These are phyloP conservation scores for Oligia latruncula DNA, from an alignment of 2,888 invertebrate genomes.

Conservation along the genomic window DNA sequence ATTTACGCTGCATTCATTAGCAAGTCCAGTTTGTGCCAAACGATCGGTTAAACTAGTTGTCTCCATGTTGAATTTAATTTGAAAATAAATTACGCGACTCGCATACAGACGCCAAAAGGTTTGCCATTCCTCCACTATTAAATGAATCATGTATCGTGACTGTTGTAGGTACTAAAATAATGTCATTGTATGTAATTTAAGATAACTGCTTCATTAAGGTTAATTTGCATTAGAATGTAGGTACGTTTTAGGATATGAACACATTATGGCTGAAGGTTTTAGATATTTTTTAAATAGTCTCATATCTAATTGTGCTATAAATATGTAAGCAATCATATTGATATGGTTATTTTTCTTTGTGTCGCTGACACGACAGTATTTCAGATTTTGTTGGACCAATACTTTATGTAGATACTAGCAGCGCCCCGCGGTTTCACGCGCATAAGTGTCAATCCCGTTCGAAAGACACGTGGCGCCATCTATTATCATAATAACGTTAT, in stretches of 20 bases:
- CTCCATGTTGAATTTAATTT: no score
- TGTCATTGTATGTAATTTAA: slow-evolving; percentile 25
- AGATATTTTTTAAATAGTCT: background rate
- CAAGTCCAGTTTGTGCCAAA: no score
- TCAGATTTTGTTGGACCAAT: no score
- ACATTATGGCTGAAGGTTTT: background rate
- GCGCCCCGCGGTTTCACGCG: no score
- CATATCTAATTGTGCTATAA: no score
- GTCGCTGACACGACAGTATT: no score
- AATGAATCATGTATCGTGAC: slow-evolving; percentile 29
- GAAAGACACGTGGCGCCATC: no score
- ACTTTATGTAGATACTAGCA: no score
- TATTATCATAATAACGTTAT: no score
- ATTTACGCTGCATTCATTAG: background rate
- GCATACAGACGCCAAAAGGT: background rate
- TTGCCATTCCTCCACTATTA: slow-evolving; percentile 13
- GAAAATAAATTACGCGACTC: background rate
- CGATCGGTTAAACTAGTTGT: background rate
- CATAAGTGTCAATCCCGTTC: no score
- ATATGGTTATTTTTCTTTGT: no score
- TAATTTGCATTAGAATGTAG: slow-evolving; percentile 31
- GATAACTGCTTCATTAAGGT: slow-evolving; percentile 35
- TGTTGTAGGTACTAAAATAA: slow-evolving; percentile 6
- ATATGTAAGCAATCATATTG: no score
- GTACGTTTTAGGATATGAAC: background rate